Conservation (phyloP, 53 echinoderm and acorn worm genomes). For the Echinarachnius parma region DNA sequence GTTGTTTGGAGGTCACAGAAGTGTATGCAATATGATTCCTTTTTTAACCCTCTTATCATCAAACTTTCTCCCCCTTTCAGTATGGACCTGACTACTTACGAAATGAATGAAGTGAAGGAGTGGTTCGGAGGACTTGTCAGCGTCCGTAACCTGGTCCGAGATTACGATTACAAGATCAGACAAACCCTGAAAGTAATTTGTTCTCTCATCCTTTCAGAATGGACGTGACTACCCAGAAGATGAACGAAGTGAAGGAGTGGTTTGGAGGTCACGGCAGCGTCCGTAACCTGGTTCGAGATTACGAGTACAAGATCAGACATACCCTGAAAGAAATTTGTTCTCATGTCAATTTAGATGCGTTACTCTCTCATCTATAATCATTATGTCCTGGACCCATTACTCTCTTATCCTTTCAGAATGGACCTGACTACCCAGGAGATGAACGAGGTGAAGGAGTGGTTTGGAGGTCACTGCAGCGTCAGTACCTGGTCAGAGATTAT, state of each 20-base stretch:
- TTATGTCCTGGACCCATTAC: too few relatives aligned
- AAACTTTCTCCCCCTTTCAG: too few relatives aligned
- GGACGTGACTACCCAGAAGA: slow-evolving; percentile 20
- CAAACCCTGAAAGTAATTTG: too few relatives aligned
- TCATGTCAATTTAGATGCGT: too few relatives aligned
- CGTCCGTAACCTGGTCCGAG: slow-evolving; percentile 14
- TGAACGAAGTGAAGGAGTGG: slow-evolving; percentile 25
- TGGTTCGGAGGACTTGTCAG: slow-evolving; percentile 42
- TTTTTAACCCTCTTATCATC: too few relatives aligned
- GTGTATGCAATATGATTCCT: too few relatives aligned
- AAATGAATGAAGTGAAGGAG: slow-evolving; percentile 18
- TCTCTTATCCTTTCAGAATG: too few relatives aligned
- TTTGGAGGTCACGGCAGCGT: slow-evolving; percentile 42
- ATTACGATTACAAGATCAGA: slow-evolving; percentile 27
- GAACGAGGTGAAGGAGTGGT: slow-evolving; percentile 29
- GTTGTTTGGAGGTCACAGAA: too few relatives aligned
- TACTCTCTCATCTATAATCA: too few relatives aligned
- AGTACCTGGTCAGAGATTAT: too few relatives aligned
- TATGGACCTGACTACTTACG: slow-evolving; percentile 25
- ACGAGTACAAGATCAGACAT: slow-evolving; percentile 30
- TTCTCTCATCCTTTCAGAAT: too few relatives aligned
- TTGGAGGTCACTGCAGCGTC: slow-evolving; percentile 37
- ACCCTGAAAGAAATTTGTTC: too few relatives aligned
- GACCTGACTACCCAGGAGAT: slow-evolving; percentile 26
- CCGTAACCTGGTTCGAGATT: slow-evolving; percentile 10